A percentile compares a stretch with the other conserved stretches of the same genome.
These are phyloP conservation scores for Pedetes capensis DNA, from an alignment of 2,113 vertebrate genomes.

Conservation along the genomic window DNA sequence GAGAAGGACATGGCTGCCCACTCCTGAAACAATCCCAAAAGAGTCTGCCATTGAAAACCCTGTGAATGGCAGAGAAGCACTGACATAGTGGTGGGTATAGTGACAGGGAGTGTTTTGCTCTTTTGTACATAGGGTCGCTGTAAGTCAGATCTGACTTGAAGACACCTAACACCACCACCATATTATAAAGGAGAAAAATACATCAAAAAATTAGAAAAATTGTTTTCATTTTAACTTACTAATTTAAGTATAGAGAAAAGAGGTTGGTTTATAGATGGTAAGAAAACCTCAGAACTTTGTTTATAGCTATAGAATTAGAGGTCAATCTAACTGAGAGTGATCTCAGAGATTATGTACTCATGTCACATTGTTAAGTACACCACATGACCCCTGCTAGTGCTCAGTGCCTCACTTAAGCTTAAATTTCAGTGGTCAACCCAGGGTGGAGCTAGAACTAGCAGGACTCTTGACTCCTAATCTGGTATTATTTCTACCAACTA, in stretches of 20 bases:
- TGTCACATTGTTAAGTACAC: not conserved
- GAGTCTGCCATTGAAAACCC: too few species aligned
- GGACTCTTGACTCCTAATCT: not conserved
- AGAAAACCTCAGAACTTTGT: not conserved
- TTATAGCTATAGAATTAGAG: not conserved
- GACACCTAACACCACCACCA: too few species aligned
- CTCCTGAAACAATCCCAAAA: too few species aligned
- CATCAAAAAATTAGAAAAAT: not conserved
- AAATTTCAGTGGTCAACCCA: not conserved
- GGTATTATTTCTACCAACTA: not conserved
- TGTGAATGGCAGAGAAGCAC: too few species aligned
- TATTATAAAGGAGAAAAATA: not conserved
- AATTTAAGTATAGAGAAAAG: not conserved
- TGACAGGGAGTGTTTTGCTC: too few species aligned
- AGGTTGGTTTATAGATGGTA: not conserved
- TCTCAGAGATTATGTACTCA: not conserved
- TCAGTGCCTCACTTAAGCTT: not conserved
- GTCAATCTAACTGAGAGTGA: too few species aligned
- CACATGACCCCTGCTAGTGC: rapidly evolving
- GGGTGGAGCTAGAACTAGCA: rapidly evolving
- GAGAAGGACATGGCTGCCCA: too few species aligned
- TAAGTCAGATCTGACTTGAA: too few species aligned
- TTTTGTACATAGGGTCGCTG: too few species aligned
- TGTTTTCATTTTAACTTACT: not conserved
- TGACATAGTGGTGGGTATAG: too few species aligned